phyloP scores from a whole-genome alignment of 2,113 vertebrate genomes.

The Aegypius monachus region DNA sequence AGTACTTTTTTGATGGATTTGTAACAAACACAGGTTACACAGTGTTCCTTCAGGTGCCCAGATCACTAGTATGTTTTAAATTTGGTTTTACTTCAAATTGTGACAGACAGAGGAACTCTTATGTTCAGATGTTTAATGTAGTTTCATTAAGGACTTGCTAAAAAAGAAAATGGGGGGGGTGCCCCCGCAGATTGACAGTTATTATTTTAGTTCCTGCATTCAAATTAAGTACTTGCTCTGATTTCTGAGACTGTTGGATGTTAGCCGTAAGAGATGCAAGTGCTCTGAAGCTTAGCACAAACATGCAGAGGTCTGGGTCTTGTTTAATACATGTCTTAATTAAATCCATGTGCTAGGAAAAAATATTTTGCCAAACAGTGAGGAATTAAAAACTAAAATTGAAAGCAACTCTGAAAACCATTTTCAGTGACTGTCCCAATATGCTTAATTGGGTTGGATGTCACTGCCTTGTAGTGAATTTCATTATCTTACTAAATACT shows the following conservation, averaged over 20 bases:
- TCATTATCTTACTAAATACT: neutral
- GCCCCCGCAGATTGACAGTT: no score
- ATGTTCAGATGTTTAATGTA: neutral
- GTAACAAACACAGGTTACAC: neutral
- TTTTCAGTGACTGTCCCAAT: neutral
- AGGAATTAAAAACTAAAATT: neutral
- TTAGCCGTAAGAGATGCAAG: neutral
- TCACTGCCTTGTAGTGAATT: neutral
- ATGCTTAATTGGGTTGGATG: neutral
- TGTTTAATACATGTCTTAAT: accelerated
- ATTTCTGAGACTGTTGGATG: neutral
- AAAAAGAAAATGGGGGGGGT: neutral
- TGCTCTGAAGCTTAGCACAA: neutral
- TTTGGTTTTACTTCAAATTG: neutral
- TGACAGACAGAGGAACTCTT: neutral
- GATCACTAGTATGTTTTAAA: neutral
- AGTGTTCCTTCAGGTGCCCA: neutral
- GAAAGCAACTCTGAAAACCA: neutral
- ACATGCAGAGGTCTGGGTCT: neutral
- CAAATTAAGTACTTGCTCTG: neutral
- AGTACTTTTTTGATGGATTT: neutral
- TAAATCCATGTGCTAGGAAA: neutral
- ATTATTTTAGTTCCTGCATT: neutral
- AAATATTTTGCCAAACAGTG: neutral
- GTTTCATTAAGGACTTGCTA: neutral